These are phyloP conservation scores for Neolamprologus fasciatus DNA, from an alignment of 2,113 vertebrate species.

Conservation along the genomic window DNA sequence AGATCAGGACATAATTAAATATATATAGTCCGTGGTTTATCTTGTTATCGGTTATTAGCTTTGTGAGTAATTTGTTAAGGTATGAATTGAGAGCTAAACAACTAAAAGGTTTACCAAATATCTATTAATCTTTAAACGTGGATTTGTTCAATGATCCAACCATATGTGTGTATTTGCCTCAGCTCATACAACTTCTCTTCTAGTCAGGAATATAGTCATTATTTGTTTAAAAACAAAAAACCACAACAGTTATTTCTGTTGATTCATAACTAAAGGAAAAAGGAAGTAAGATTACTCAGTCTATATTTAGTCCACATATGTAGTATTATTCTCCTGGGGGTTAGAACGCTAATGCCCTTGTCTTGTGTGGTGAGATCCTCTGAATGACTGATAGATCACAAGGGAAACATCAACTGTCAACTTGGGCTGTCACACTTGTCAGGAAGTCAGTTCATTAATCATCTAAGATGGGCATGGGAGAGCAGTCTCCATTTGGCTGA, in stretches of 20 bases:
- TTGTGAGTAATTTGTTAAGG: neutral
- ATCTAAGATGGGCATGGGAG: constrained; percentile 33
- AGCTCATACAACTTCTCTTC: neutral
- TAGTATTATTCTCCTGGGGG: neutral
- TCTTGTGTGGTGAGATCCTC: neutral
- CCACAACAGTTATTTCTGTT: neutral
- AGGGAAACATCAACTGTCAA: constrained; percentile 47
- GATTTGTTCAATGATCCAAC: neutral
- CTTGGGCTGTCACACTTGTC: constrained; percentile 25
- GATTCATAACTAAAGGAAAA: neutral
- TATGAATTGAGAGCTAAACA: neutral
- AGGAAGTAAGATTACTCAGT: neutral
- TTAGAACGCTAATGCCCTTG: neutral
- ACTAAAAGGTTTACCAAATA: neutral
- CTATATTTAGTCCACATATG: neutral
- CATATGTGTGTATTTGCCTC: neutral
- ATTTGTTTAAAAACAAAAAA: neutral
- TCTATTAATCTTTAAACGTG: neutral
- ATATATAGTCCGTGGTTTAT: neutral
- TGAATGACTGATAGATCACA: constrained; percentile 1
- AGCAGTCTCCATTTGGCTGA: constrained; percentile 4
- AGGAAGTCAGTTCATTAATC: constrained; percentile 37
- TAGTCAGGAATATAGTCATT: neutral
- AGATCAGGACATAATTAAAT: neutral
- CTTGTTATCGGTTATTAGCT: neutral